phyloP scores from a whole-genome alignment of 64 coral and sea anemone species.

The Actinia equina region DNA sequence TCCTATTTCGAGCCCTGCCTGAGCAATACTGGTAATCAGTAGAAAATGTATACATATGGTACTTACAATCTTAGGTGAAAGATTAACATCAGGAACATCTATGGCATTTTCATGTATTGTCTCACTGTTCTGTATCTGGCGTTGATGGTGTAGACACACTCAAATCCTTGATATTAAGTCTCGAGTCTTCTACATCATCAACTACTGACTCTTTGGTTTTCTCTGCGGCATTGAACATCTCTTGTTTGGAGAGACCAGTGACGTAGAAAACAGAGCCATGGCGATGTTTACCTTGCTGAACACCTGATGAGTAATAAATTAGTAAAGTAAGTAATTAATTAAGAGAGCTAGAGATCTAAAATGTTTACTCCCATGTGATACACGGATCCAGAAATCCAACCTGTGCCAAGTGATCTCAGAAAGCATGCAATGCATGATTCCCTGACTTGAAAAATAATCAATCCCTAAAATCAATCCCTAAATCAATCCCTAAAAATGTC shows the following conservation, averaged over 20 bases:
- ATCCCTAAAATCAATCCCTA: too few relatives aligned
- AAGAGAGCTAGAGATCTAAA: too few relatives aligned
- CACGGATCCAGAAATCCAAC: too few relatives aligned
- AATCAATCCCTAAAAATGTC: too few relatives aligned
- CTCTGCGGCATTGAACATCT: conserved; percentile 76
- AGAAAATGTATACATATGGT: too few relatives aligned
- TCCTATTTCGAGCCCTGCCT: too few relatives aligned
- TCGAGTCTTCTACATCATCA: conserved; percentile 70
- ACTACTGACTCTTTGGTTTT: conserved; percentile 82
- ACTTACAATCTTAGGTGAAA: conserved; percentile 21
- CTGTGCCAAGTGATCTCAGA: too few relatives aligned
- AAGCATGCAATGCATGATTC: too few relatives aligned
- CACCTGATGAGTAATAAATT: conserved; percentile 31
- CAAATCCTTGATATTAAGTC: conserved; percentile 41
- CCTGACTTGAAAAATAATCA: too few relatives aligned
- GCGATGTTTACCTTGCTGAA: conserved; percentile 19
- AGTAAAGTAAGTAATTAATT: too few relatives aligned
- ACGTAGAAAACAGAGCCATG: conserved; percentile 82
- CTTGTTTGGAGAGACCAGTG: conserved; percentile 78
- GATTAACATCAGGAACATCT: conserved; percentile 56
- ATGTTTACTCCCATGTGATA: too few relatives aligned
- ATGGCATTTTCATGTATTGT: conserved; percentile 48
- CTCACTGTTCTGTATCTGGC: conserved; percentile 59
- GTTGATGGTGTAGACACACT: conserved; percentile 48
- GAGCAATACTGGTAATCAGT: too few relatives aligned